These are phyloP conservation scores for Sebastes miniatus DNA, from an alignment of 2,797 vertebrate species.

Conservation along the genomic window DNA sequence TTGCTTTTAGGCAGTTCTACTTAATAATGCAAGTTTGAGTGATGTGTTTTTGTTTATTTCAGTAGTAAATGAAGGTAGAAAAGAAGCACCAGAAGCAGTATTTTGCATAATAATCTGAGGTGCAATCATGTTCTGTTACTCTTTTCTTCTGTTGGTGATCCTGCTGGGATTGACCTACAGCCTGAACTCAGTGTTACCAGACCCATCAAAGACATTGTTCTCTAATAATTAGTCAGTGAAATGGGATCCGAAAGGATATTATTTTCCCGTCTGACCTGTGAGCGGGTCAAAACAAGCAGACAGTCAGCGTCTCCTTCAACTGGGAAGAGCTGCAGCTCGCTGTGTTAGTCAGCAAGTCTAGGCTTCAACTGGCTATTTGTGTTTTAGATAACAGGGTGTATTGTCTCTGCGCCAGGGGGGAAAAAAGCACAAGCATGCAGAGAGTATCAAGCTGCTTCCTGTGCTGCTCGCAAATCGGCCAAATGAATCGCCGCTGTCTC, in stretches of 20 bases:
- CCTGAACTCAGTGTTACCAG: background rate
- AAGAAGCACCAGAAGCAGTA: background rate
- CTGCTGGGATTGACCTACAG: background rate
- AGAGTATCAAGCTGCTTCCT: constrained; percentile 28
- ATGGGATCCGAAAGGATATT: constrained; percentile 51
- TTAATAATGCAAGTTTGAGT: background rate
- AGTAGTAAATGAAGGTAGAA: background rate
- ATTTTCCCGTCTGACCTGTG: constrained; percentile 32
- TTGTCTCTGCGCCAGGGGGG: constrained; percentile 15
- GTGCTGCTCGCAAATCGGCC: constrained; percentile 2
- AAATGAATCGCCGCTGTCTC: constrained; percentile 11
- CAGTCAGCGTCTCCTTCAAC: constrained; percentile 35
- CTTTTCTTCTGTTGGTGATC: background rate
- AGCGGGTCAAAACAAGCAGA: constrained; percentile 26
- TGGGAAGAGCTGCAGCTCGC: background rate
- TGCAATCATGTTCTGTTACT: background rate
- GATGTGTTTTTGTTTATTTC: background rate
- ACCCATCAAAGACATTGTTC: background rate
- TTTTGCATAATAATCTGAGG: background rate
- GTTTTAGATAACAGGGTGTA: constrained; percentile 9
- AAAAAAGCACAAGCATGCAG: constrained; percentile 9
- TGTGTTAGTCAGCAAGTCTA: constrained; percentile 43
- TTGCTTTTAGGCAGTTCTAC: background rate
- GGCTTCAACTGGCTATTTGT: constrained; percentile 18
- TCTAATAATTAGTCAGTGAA: constrained; percentile 51